Evolutionary conservation across 2,797 vertebrate species (phyloP).

Genomic region (Esox masquinongy): DNA sequence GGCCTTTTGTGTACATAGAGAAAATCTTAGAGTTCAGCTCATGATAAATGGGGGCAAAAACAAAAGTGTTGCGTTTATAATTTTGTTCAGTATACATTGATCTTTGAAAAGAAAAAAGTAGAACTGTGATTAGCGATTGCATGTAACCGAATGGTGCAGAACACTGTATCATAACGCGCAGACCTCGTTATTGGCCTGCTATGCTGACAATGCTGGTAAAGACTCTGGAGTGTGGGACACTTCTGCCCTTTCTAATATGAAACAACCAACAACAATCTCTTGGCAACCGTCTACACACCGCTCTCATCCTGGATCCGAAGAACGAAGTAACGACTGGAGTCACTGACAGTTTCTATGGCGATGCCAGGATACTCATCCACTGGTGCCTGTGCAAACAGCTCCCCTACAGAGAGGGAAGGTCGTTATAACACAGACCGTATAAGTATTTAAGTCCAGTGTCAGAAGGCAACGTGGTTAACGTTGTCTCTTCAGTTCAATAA

Average conservation of each 20-base stretch:
- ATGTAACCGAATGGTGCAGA: background rate
- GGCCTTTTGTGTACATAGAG: too few species aligned
- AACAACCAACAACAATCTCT: background rate
- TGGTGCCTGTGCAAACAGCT: constrained; percentile 95
- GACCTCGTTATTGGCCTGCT: background rate
- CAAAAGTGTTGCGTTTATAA: too few species aligned
- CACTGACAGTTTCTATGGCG: constrained; percentile 92
- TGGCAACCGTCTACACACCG: constrained; percentile 71
- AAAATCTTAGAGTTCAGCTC: too few species aligned
- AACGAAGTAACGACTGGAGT: constrained; percentile 97
- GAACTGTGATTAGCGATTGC: background rate
- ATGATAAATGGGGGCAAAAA: too few species aligned
- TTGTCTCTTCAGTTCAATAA: background rate
- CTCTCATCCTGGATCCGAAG: constrained; percentile 95
- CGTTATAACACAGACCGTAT: background rate
- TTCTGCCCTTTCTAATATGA: background rate
- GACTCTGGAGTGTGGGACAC: background rate
- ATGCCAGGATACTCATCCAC: constrained; percentile 91
- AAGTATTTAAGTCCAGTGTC: background rate
- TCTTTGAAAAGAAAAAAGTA: background rate
- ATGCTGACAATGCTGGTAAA: background rate
- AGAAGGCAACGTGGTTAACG: background rate
- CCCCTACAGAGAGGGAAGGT: constrained; percentile 72
- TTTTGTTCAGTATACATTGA: too few species aligned
- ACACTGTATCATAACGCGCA: background rate